A percentile compares a stretch with the other conserved stretches of the same genome.
Conservation (phyloP, 2,797 vertebrate genomes). For the Rousettus madagascariensis region DNA sequence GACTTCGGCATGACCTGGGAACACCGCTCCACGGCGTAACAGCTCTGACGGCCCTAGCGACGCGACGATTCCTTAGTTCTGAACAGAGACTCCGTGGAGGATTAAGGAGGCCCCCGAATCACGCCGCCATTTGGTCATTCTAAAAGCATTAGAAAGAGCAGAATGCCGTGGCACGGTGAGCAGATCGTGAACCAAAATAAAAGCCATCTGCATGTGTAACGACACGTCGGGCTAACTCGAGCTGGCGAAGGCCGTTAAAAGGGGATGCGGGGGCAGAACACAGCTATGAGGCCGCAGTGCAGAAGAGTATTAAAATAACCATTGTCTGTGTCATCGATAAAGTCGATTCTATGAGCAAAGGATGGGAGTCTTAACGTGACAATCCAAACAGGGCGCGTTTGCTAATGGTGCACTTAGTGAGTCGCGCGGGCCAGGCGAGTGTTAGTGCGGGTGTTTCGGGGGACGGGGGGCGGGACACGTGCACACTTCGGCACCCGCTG, state of each 20-base stretch:
- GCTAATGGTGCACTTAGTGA: background rate
- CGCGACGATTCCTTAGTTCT: background rate
- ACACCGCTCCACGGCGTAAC: fast-evolving
- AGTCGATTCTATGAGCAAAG: conserved; percentile 81
- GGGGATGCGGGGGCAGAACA: conserved; percentile 84
- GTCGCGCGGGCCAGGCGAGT: background rate
- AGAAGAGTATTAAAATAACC: conserved; percentile 82
- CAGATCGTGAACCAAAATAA: conserved; percentile 81
- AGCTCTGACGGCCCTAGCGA: background rate
- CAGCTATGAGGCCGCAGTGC: conserved; percentile 71
- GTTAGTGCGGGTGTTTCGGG: background rate
- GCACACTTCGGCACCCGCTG: fast-evolving
- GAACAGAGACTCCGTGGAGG: background rate
- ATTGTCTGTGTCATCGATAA: conserved; percentile 84
- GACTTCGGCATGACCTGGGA: fast-evolving
- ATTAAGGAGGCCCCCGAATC: conserved; percentile 79
- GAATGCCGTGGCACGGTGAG: conserved; percentile 78
- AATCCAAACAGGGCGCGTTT: background rate
- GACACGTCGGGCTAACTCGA: conserved; percentile 84
- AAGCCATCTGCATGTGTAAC: conserved; percentile 82
- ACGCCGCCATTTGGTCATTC: conserved; percentile 53
- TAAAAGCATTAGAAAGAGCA: conserved; percentile 67
- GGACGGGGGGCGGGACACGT: fast-evolving
- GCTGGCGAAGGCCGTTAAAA: conserved; percentile 83
- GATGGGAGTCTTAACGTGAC: background rate